Base-by-base conservation (phyloP, 2,797 vertebrate species). In the Clarias pachynema region DNA sequence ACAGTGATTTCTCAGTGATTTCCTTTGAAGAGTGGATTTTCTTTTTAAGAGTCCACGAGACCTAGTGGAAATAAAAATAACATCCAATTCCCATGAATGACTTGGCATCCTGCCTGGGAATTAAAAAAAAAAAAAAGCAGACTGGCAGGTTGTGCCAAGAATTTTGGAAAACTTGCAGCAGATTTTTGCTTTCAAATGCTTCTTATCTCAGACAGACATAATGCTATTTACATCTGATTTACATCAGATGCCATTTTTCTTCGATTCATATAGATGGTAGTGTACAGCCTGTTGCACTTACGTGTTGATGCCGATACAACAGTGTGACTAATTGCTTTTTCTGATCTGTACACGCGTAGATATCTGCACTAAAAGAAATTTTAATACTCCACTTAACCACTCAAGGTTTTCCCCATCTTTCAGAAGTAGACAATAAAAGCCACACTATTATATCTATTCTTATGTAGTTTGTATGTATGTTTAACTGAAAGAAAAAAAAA, bases 271-370 rank as follows among this genome's bases (percentile, higher is more conserved):
- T 31, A 20, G 5, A 26, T 73, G 40, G 8, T 26, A 20, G 44
- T 18, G 2, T 74, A 24, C 37, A 49, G 12, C 22, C 14, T 18
- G 6, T 1, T 56, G 16, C 49, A 74, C 44, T 74, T 74, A 49
- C 1, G 16, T 26, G 29, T 29, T 49, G 73, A 10, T 1, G 15
- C n/a, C 10, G 49, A 75, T 20, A 16, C 3, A n/a, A 18, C n/a
- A 75, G 49, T 56, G 44, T 53, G 72, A 53, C n/a, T 74, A 74
- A 74, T 53, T 53, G 40, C 44, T 29, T 75, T 8, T 16, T 75
- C 7, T 49, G 22, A 26, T 72, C 69, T 44, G 22, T 72, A 40
- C 37, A 44, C n/a, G 22, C 20, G 2, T 7, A 5, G 5, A 24
- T n/a, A 72, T 14, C 24, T 49, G 22, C 70, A 44, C 4, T n/a